Evolutionary conservation across 2,797 vertebrate species (phyloP), one percentile per base, ranked within the genome.

Genomic region (Myotis vivesi): DNA sequence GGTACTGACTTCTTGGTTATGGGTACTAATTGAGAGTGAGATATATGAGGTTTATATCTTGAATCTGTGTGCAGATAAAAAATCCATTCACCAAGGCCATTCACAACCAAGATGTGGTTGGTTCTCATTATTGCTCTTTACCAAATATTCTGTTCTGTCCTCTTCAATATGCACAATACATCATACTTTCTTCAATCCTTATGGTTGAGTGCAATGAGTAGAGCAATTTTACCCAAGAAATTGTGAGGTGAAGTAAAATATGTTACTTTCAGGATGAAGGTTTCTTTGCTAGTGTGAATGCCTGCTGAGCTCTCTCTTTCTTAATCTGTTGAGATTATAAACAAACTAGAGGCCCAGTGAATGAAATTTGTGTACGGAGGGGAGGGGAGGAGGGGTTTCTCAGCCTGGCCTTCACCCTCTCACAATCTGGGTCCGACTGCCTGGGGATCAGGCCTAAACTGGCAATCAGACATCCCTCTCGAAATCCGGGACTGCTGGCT

Each of bases 241-340:
- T 64, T 84, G 36, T 83, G 59, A 91, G 8, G 12, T 57, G n/a
- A 76, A 93, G 11, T 88, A 36, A 69, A 88, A 92, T 53, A 12
- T 59, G 30, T 66, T 20, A 76, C 17, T 89, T 68, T 68, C 23
- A 49, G 8, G 64, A 66, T 85, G 19, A 38, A 28, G 51, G 83
- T 66, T 8, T 76, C 28, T 77, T 77, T 68, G 36, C 20, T 92
- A 68, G 46, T 59, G 7, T 8, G 20, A 53, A 2, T 16, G 2
- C 53, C 22, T 41, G 10, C 30, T 53, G 6, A 36, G 5, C 11
- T 44, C 9, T 87, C 23, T 76, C 28, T 89, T 66, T 68, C 28
- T 71, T 88, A 55, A 88, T 64, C 1, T 51, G 11, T 20, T 20
- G 25, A 75, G 71, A 72, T 30, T 79, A 9, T 22, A 87, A 79